Evolutionary conservation across 2,888 invertebrate species (phyloP), one percentile per base, ranked within the genome.

Genomic region (Macrosiphum euphorbiae): DNA sequence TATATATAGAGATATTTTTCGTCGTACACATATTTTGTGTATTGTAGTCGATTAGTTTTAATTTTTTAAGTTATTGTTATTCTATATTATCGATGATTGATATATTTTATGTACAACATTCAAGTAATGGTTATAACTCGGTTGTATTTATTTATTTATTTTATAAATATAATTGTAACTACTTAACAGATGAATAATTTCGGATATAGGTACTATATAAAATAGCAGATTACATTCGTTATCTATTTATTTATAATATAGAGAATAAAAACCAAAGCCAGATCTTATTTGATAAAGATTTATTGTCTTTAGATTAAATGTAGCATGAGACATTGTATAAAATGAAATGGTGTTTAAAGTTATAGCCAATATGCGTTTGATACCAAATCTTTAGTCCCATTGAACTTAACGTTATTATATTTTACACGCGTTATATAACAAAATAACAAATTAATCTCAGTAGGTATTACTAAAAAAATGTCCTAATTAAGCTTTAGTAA

Each of bases 241-340:
- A 35, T 78, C n/a, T 78, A 35, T 78, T 78, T 78, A 35, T 78
- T 35, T 35, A 78, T 78, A 20, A 20, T 78, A 35, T 35, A 35
- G n/a, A 78, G 67, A 35, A 78, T 78, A 78, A 67, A 16, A 67
- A n/a, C 67, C 20, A 78, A n/a, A 78, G 67, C 35, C 67, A 35
- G 67, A 78, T 78, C 16, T 78, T 78, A 58, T 26, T 58, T 58
- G 13, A 88, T 41, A 20, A 88, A 1, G 26, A 58, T 88, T 41
- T 88, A 90, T 28, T 67, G 88, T 88, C 58, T 90, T 58, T 44
- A 16, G 35, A 78, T n/a, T 78, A 35, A 78, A 78, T 78, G 67
- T 78, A 78, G 67, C 35, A 35, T 78, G 67, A 16, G 67, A 67
- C 67, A 67, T 67, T 67, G 67, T 35, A 35, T 20, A 35, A 35